A percentile compares a stretch with the other conserved stretches of the same genome.
Conservation (phyloP, 2,113 vertebrate genomes). For the Archocentrus centrarchus region DNA sequence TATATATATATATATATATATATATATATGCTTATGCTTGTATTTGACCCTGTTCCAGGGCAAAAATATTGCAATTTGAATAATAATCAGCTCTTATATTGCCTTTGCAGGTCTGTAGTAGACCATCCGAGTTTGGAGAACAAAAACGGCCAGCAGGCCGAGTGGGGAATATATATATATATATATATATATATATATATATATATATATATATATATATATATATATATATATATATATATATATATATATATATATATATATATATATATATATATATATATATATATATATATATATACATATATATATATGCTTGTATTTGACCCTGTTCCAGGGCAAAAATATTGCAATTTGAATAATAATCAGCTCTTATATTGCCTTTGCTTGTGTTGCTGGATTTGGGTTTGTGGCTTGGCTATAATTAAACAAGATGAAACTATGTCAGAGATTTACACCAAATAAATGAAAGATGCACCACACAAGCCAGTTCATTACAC, state of each 20-base stretch:
- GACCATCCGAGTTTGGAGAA: no score
- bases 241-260: no score
- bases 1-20: no score
- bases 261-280: no score
- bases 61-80: slow-evolving; percentile 11
- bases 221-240: no score
- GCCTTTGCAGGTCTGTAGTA: no score
- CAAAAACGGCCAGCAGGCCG: no score
- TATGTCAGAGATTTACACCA: not conserved
- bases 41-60: slow-evolving; percentile 30
- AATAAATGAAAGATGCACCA: not conserved
- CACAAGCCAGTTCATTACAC: not conserved
- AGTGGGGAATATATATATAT: no score
- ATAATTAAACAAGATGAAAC: not conserved
- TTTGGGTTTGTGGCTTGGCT: not conserved
- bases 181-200: no score
- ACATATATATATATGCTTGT: no score
- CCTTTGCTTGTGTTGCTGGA: not conserved
- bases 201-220: no score
- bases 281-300: no score
- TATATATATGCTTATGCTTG: not conserved
- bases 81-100: not conserved
- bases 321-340: slow-evolving; percentile 23
- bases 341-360: slow-evolving; percentile 16
- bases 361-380: not conserved